Conservation (phyloP, 2,888 invertebrate species). For the Nymphalis c-album region DNA sequence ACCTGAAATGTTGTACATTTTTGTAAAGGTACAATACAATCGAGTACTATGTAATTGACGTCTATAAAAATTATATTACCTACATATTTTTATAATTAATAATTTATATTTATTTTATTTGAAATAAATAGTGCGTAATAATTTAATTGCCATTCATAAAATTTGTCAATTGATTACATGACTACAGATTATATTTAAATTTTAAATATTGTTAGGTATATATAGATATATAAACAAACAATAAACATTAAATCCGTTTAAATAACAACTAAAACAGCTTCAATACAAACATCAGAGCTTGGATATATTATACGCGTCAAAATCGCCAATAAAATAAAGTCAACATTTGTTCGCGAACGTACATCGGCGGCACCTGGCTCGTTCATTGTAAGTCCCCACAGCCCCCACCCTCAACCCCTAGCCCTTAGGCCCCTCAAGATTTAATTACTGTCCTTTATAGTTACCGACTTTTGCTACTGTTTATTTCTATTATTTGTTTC, state of each 20-base stretch:
- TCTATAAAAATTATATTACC: too few species aligned
- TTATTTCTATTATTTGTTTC: constrained; percentile 31
- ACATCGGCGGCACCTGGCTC: constrained; percentile 34
- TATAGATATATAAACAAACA: too few species aligned
- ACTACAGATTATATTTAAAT: too few species aligned
- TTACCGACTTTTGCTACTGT: constrained; percentile 29
- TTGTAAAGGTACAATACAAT: too few species aligned
- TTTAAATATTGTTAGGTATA: too few species aligned
- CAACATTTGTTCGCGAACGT: constrained; percentile 29
- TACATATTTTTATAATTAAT: too few species aligned
- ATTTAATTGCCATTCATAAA: too few species aligned
- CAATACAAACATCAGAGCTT: constrained; percentile 9
- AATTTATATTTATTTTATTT: too few species aligned
- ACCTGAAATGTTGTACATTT: too few species aligned
- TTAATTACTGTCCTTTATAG: constrained; percentile 39
- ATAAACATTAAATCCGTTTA: not conserved
- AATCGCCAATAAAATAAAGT: constrained; percentile 29
- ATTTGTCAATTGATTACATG: too few species aligned
- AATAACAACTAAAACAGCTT: constrained; percentile 13
- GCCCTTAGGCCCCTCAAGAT: constrained; percentile 37
- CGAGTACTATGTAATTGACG: too few species aligned
- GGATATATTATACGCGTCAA: constrained; percentile 26
- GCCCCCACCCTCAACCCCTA: constrained; percentile 16
- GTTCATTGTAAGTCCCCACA: constrained; percentile 23
- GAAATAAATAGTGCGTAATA: too few species aligned